These are phyloP conservation scores for Tenthredo notha DNA, from an alignment of 2,888 invertebrate genomes.

Conservation along the genomic window DNA sequence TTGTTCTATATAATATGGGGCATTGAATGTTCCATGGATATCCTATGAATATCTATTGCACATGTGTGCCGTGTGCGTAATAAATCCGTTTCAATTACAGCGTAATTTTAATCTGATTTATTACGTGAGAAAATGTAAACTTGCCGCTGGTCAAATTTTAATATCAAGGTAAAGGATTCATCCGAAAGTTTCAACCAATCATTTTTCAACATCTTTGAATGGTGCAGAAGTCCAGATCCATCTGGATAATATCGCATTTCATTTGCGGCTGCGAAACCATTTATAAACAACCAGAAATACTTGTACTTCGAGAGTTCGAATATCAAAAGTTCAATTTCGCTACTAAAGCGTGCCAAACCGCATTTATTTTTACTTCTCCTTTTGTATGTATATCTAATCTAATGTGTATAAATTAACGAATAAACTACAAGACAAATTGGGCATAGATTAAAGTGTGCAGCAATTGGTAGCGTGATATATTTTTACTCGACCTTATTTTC, in stretches of 20 bases:
- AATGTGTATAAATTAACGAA: neutral
- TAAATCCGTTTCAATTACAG: neutral
- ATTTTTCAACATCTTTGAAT: neutral
- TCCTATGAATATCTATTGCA: too few species aligned
- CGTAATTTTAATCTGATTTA: neutral
- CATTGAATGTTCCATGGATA: too few species aligned
- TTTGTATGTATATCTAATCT: neutral
- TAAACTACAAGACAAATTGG: neutral
- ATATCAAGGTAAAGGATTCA: neutral
- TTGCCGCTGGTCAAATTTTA: neutral
- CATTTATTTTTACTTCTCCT: neutral
- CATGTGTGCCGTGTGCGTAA: too few species aligned
- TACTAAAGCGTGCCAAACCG: neutral
- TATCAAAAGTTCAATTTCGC: neutral
- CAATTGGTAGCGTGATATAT: neutral
- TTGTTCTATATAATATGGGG: too few species aligned
- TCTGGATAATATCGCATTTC: neutral
- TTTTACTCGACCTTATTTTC: constrained; percentile 71
- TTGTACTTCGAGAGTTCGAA: neutral
- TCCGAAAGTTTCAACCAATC: neutral
- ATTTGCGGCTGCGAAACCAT: neutral
- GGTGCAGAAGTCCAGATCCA: neutral
- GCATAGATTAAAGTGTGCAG: neutral
- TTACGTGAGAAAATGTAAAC: neutral
- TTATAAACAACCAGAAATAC: neutral